phyloP scores from a whole-genome alignment of 2,113 vertebrate genomes.

The Cyanoderma ruficeps region DNA sequence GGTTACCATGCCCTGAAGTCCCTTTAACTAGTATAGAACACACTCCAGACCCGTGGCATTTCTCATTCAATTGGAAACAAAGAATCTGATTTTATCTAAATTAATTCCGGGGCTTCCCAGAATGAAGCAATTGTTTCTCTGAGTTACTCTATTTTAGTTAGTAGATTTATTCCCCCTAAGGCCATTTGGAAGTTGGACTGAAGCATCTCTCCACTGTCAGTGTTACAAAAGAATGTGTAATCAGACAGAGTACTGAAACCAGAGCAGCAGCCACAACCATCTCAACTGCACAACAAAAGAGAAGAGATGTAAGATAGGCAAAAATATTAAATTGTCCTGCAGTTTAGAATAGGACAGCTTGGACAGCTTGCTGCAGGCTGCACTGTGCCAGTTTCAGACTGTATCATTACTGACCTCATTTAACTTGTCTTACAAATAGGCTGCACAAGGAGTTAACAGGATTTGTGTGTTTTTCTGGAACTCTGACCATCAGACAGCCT shows the following conservation, averaged over 20 bases:
- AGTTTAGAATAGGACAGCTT: not conserved
- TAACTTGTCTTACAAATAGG: not conserved
- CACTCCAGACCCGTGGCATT: not conserved
- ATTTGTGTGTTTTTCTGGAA: not conserved
- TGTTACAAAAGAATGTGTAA: conserved; percentile 26
- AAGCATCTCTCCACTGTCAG: not conserved
- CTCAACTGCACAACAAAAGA: not conserved
- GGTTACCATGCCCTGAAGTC: not conserved
- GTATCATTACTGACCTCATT: not conserved
- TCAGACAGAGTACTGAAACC: not conserved
- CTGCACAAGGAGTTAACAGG: not conserved
- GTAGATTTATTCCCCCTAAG: not conserved
- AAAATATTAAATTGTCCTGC: not conserved
- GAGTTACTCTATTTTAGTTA: conserved; percentile 13
- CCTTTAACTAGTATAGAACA: not conserved
- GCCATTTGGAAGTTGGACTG: conserved; percentile 8
- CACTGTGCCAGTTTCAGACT: not conserved
- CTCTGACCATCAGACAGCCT: not conserved
- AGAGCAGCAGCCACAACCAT: not conserved
- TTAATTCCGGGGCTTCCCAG: conserved; percentile 32
- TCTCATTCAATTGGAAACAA: conserved; percentile 40
- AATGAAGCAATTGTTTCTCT: conserved; percentile 43
- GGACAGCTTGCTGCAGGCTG: not conserved
- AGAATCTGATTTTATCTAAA: conserved; percentile 53
- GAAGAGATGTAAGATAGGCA: not conserved